Conservation (phyloP, 2,797 vertebrate species). For the Eulemur rubriventer region DNA sequence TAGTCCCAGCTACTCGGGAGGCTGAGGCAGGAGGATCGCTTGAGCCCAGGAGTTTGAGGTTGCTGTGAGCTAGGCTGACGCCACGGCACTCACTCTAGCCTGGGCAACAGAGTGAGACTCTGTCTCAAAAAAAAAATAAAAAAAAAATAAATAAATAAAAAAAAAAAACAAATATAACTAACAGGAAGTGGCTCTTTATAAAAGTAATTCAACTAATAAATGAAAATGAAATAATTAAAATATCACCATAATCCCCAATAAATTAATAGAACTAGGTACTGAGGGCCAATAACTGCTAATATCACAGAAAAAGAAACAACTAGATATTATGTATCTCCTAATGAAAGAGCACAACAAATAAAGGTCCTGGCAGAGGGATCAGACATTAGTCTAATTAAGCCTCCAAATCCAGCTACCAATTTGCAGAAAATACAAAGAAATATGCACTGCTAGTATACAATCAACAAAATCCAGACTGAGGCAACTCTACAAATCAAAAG, state of each 20-base stretch:
- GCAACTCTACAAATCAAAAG: slow-evolving; percentile 10
- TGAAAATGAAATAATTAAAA: slow-evolving; percentile 20
- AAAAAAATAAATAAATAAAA: no score
- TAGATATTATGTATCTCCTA: background rate
- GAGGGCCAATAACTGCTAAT: background rate
- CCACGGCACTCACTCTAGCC: background rate
- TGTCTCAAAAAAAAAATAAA: background rate
- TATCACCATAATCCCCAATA: background rate
- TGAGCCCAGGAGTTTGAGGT: background rate
- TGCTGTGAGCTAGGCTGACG: no score
- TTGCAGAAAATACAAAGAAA: slow-evolving; percentile 37
- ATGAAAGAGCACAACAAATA: background rate
- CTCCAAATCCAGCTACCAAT: slow-evolving; percentile 27
- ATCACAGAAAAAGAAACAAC: slow-evolving; percentile 17
- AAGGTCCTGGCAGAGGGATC: background rate
- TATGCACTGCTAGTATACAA: background rate
- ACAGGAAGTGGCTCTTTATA: background rate
- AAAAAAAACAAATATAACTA: background rate
- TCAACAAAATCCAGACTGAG: slow-evolving; percentile 5
- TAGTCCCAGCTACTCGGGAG: background rate
- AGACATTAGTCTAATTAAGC: background rate
- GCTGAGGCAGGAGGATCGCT: background rate
- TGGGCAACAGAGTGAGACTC: background rate
- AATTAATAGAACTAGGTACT: background rate
- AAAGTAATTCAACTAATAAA: slow-evolving; percentile 13